These are phyloP conservation scores for Atherinomorus stipes DNA, from an alignment of 2,113 vertebrate species.

Conservation along the genomic window DNA sequence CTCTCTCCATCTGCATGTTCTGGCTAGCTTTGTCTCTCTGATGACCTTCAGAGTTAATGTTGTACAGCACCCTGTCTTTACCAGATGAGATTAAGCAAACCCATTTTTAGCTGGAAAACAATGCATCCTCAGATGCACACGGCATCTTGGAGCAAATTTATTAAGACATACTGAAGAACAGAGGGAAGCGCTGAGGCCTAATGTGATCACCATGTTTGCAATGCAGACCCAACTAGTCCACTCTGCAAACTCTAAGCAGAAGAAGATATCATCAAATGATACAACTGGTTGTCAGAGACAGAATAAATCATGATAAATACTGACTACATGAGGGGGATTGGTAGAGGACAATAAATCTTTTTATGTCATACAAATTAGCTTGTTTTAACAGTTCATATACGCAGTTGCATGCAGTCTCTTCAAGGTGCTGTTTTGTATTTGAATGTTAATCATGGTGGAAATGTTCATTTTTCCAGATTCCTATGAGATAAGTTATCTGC, in stretches of 20 bases:
- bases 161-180: constrained; percentile 19
- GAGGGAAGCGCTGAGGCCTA: constrained; percentile 14
- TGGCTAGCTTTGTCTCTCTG: neutral
- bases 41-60: constrained; percentile 33
- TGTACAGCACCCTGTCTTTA: constrained; percentile 5
- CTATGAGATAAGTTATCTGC: neutral
- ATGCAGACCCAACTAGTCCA: constrained; percentile 7
- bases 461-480: neutral
- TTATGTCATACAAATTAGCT: constrained; percentile 10
- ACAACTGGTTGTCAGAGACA: neutral
- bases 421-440: neutral
- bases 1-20: neutral
- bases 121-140: constrained; percentile 34
- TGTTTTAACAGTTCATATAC: neutral
- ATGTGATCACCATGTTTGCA: constrained; percentile 41
- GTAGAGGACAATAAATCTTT: constrained; percentile 26
- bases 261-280: constrained; percentile 21
- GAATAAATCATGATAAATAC: constrained; percentile 24
- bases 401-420: neutral
- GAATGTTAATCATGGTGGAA: neutral
- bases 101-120: constrained; percentile 54
- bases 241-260: neutral
- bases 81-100: constrained; percentile 43
- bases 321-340: constrained; percentile 6
- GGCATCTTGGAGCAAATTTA: constrained; percentile 23